Conservation (phyloP, 92 coral and sea anemone species). For the Porites evermanni region DNA sequence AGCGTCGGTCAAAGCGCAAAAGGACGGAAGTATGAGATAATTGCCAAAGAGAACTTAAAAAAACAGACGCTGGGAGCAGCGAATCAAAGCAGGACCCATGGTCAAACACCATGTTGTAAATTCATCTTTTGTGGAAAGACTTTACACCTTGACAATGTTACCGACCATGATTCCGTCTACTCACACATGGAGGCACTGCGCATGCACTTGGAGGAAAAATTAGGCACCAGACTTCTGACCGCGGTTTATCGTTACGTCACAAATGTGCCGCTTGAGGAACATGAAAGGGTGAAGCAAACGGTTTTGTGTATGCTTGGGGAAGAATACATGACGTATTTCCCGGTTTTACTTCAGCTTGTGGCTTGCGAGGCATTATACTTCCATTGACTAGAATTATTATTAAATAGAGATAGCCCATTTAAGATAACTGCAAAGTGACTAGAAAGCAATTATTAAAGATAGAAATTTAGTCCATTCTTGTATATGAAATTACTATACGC, state of each 20-base stretch:
- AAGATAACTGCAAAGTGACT: too few relatives aligned
- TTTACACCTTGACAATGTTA: constrained; percentile 63
- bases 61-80: background rate
- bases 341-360: constrained; percentile 79
- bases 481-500: too few relatives aligned
- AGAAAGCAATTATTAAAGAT: too few relatives aligned
- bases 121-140: constrained; percentile 78
- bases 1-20: background rate
- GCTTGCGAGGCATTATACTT: constrained; percentile 61
- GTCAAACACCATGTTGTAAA: constrained; percentile 33
- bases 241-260: constrained; percentile 75
- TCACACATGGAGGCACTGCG: constrained; percentile 83
- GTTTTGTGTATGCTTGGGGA: constrained; percentile 71
- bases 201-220: constrained; percentile 69
- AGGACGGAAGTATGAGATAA: background rate
- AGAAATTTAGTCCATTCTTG: too few relatives aligned
- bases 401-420: background rate
- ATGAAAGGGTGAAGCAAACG: constrained; percentile 41
- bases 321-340: constrained; percentile 68
- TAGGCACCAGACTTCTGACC: constrained; percentile 79
- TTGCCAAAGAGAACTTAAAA: background rate
- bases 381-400: background rate
- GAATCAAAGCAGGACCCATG: background rate
- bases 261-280: constrained; percentile 40
- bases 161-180: constrained; percentile 70